Base-by-base conservation (phyloP, 2,797 vertebrate genomes). In the Buphagus erythrorhynchus region DNA sequence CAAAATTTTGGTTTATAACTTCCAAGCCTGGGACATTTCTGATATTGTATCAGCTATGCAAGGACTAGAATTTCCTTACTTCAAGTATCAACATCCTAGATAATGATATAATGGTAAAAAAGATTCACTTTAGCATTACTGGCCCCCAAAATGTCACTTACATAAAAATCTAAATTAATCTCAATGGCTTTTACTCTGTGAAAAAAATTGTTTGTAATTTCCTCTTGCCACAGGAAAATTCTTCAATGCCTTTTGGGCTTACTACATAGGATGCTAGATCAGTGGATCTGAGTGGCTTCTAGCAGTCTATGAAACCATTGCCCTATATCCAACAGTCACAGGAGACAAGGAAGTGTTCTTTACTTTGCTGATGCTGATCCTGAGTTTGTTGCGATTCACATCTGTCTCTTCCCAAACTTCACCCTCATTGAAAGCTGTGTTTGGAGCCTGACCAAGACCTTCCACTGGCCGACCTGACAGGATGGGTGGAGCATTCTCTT, bases 361-460 rank as follows among this genome's bases (percentile, higher is more conserved):
- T 98, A 99, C 99, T 99, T 99, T 99, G 98, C 99, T 99, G 63
- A 99, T 98, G 98, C 99, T 99, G 98, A 99, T 99, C 97, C 99
- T 98, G 97, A 99, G 99, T 98, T 99, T 99, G 98, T 99, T 99
- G 91, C 99, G 98, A 97, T 99, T 99, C 96, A 99, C 99, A 95
- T 99, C 99, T 0, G 99, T 99, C 97, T 99, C 99, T 90, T 99
- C 99, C 99, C 99, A 99, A 87, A 98, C 97, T 78, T 99, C 99
- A 24, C 98, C 97, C 94, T 99, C 98, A 67, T 98, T 98, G 86
- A 98, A 98, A 71, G 77, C 84, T 0, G 97, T 71, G 83, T 98
- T 98, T 29, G 98, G 97, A 43, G 97, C 21, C 68, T 95, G 85
- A 33, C 97, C 97, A 49, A 98, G 95, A 68, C 97, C 95, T 84